A percentile compares a stretch with the other conserved stretches of the same genome.
Conservation (phyloP, 2,888 invertebrate species). For the Phortica okadai region DNA sequence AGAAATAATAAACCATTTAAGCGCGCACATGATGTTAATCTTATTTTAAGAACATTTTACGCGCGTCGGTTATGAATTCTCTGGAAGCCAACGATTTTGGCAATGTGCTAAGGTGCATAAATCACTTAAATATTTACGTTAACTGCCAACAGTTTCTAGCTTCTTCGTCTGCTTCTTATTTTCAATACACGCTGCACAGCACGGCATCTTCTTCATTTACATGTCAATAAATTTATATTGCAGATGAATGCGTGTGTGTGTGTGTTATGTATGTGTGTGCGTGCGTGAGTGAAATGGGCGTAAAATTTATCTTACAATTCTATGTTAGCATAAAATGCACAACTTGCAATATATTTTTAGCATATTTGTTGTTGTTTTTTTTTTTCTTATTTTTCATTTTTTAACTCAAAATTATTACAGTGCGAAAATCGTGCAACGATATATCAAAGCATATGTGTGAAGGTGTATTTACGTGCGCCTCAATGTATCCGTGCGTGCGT, state of each 20-base stretch:
- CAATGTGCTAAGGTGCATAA: not conserved
- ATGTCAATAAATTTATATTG: not conserved
- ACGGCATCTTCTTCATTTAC: not conserved
- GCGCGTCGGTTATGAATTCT: slow-evolving; percentile 1
- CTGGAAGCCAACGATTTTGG: not conserved
- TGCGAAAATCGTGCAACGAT: not conserved
- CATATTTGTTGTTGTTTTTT: not conserved
- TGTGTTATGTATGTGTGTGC: not conserved
- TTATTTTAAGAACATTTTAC: not conserved
- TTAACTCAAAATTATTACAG: slow-evolving; percentile 6
- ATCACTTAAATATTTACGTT: slow-evolving; percentile 1
- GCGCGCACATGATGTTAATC: slow-evolving; percentile 6
- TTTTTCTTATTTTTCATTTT: not conserved
- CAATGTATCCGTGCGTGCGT: not conserved
- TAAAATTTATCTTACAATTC: not conserved
- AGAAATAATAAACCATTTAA: not conserved
- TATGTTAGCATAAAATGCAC: not conserved
- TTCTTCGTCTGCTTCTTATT: not conserved
- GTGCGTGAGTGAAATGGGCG: not conserved
- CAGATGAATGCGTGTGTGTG: not conserved
- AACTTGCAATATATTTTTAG: not conserved
- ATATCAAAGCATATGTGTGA: no score
- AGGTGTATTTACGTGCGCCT: not conserved
- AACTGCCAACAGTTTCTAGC: not conserved
- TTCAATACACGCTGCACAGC: not conserved